Evolutionary conservation across 1,140 invertebrate species (phyloP).

Genomic region (Drosophila parabipectinata): DNA sequence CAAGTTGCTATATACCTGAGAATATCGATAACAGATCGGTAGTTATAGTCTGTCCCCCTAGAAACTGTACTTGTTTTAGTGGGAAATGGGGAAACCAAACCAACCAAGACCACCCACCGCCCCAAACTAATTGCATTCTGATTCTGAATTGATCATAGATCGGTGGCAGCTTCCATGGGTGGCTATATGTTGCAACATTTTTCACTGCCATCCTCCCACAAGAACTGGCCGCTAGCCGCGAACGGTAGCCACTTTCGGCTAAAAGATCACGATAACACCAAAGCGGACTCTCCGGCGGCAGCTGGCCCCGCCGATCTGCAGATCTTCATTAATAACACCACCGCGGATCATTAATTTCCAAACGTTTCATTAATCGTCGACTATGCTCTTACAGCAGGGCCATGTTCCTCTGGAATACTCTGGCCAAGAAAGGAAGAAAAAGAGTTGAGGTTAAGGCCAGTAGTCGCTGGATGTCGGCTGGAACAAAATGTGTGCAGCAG

Average conservation of each 20-base stretch:
- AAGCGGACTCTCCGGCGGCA: conserved; percentile 23
- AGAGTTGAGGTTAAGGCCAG: conserved; percentile 38
- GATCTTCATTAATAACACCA: conserved; percentile 71
- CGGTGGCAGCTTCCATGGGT: conserved; percentile 43
- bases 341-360: conserved; percentile 77
- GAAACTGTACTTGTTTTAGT: conserved; percentile 22
- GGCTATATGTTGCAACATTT: conserved; percentile 35
- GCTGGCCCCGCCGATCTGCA: too few species aligned
- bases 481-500: conserved; percentile 42
- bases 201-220: conserved; percentile 16
- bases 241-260: conserved; percentile 76
- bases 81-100: too few species aligned
- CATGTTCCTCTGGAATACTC: neutral
- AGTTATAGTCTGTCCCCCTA: too few species aligned
- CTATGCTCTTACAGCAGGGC: neutral
- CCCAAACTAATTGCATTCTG: conserved; percentile 46
- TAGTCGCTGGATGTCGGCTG: conserved; percentile 14
- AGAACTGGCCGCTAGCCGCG: conserved; percentile 3
- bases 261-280: conserved; percentile 73
- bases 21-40: conserved; percentile 5
- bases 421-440: too few species aligned
- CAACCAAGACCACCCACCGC: conserved; percentile 17
- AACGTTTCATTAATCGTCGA: conserved; percentile 73
- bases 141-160: conserved; percentile 56
- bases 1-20: conserved; percentile 12